Base-by-base conservation (phyloP, 2,888 invertebrate species). In the Enchytraeus crypticus region DNA sequence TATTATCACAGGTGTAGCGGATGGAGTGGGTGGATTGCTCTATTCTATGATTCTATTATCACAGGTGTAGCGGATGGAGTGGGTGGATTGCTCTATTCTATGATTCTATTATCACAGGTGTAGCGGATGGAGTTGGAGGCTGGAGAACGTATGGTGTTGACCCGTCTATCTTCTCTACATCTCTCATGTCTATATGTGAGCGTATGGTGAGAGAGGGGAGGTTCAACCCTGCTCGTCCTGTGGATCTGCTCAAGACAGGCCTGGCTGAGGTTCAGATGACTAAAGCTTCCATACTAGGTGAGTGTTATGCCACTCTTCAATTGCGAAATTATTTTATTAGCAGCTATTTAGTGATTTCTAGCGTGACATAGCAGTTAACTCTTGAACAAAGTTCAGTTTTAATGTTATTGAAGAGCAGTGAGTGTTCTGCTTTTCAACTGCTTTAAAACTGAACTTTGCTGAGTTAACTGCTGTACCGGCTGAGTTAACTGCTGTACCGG, bases 61-160 rank as follows among this genome's bases (percentile, higher is more conserved):
- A 11, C 27, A 51, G 53, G 11, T 14, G 29, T 26, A 21, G 57
- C 21, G 56, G n/a, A 21, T 18, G 58, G 53, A 30, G 51, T 54
- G 23, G 29, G 53, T n/a, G 3, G 8, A 30, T 57, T 59, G 21
- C 49, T 59, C 21, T 34, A 49, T 57, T 30, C 53, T 58, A 33
- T 55, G 58, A 21, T 26, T 57, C 5, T 21, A 51, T n/a, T 1
- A 23, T 66, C 70, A 26, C 75, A 93, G 97, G 96, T 75, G 95
- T 97, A 71, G 97, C 97, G 63, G 97, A 97, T 81, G 97, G 97
- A 67, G 97, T 97, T 59, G 97, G 97, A 60, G 97, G 97, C 57
- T 97, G 97, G 97, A 85, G 95, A 74, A 89, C 90, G 66, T 95
- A 96, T 79, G 97, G 96, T 57, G 90, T 97, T 70, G 96, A 97